Conservation (phyloP, 1,140 invertebrate species). For the Chelonus insularis region DNA sequence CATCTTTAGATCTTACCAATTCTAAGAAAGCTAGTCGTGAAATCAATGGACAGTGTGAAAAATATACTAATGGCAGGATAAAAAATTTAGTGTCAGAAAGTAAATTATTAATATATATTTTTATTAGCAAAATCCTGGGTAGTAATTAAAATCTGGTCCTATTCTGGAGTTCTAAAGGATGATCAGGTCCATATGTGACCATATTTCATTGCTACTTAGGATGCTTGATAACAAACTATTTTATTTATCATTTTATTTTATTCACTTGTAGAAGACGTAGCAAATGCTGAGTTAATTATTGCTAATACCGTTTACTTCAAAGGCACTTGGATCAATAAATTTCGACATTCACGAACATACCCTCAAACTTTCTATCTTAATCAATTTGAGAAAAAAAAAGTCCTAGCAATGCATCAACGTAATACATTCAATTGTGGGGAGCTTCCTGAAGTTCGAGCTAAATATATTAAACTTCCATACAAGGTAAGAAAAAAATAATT, state of each 20-base stretch:
- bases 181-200: too few relatives aligned
- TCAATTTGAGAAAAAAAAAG: conserved; percentile 44
- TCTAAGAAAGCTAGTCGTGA: neutral
- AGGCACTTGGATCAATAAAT: conserved; percentile 55
- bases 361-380: conserved; percentile 52
- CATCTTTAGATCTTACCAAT: neutral
- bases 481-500: too few relatives aligned
- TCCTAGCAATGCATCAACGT: conserved; percentile 58
- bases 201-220: too few relatives aligned
- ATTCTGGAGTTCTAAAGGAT: too few relatives aligned
- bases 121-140: too few relatives aligned
- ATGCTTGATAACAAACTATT: too few relatives aligned
- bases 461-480: conserved; percentile 52
- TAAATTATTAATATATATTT: neutral
- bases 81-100: neutral
- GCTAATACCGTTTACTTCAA: conserved; percentile 88
- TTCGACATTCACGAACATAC: conserved; percentile 51
- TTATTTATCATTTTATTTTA: neutral
- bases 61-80: neutral
- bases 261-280: too few relatives aligned
- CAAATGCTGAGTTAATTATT: conserved; percentile 62
- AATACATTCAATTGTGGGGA: conserved; percentile 48
- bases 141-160: too few relatives aligned
- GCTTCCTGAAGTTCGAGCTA: conserved; percentile 47
- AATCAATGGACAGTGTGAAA: neutral